phyloP scores from a whole-genome alignment of 2,888 invertebrate genomes.

The Cephus rjabovi region DNA sequence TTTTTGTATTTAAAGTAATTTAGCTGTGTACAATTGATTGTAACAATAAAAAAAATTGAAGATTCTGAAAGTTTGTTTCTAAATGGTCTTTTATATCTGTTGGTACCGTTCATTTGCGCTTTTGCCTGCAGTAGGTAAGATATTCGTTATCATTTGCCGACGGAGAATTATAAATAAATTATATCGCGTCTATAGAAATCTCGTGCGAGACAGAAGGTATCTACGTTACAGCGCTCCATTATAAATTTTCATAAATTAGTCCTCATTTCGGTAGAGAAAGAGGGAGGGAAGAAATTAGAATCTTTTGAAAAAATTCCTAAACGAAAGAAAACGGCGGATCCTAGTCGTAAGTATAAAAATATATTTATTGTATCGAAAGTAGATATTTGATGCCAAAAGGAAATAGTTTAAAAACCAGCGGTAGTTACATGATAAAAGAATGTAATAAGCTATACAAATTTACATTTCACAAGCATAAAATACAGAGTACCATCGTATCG shows the following conservation, averaged over 20 bases:
- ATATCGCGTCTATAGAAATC: not conserved
- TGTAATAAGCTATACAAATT: not conserved
- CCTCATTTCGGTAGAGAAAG: not conserved
- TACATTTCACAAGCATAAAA: not conserved
- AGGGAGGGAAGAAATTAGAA: not conserved
- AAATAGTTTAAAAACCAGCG: not conserved
- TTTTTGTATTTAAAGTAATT: not conserved
- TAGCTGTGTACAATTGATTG: not conserved
- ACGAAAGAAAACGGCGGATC: not conserved
- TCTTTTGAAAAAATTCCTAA: not conserved
- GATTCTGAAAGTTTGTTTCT: not conserved
- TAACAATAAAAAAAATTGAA: not conserved
- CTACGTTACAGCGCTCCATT: not conserved
- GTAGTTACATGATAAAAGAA: not conserved
- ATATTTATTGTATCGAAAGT: constrained; percentile 31
- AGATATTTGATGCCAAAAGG: not conserved
- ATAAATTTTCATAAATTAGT: not conserved
- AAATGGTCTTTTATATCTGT: not conserved
- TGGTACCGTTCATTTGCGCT: not conserved
- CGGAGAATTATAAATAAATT: not conserved
- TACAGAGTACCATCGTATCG: not conserved
- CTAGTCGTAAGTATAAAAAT: constrained; percentile 43
- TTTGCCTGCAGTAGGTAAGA: not conserved
- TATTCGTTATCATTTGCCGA: not conserved
- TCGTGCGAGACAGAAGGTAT: not conserved